phyloP scores from a whole-genome alignment of 2,888 invertebrate species.

The Troides oblongomaculatus region DNA sequence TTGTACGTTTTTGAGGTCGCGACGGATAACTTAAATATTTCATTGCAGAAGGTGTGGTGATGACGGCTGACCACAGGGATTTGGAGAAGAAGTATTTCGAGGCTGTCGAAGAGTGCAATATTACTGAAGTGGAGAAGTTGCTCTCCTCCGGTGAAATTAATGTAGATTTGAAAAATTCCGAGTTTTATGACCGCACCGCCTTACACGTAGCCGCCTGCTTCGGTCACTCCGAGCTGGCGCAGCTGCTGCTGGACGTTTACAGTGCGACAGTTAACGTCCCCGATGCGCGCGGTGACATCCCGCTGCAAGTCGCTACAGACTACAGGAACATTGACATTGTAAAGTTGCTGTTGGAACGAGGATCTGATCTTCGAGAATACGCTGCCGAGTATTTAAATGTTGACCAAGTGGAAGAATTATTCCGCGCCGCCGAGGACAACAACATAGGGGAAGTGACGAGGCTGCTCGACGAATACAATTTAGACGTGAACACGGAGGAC shows the following conservation, averaged over 20 bases:
- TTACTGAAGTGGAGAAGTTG: constrained; percentile 1
- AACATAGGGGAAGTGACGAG: constrained; percentile 14
- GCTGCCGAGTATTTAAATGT: constrained; percentile 22
- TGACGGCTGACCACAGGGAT: not conserved
- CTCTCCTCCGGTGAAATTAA: constrained; percentile 1
- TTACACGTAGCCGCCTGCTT: constrained; percentile 7
- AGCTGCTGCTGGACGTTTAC: constrained; percentile 1
- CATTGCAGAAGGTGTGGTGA: constrained; percentile 9
- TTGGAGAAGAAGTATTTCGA: constrained; percentile 1
- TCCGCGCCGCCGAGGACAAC: constrained; percentile 16
- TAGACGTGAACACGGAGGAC: constrained; percentile 18
- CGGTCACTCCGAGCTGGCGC: constrained; percentile 8
- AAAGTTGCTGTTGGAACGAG: constrained; percentile 24
- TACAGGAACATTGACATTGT: constrained; percentile 19
- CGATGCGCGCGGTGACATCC: constrained; percentile 20
- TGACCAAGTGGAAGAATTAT: constrained; percentile 23
- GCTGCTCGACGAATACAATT: not conserved
- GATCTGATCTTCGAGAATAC: constrained; percentile 25
- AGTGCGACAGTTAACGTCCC: constrained; percentile 17
- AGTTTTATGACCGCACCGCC: constrained; percentile 5
- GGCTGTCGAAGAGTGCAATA: constrained; percentile 6
- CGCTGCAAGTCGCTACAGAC: constrained; percentile 26
- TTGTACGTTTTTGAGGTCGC: too few relatives aligned
- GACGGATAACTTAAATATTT: too few relatives aligned
- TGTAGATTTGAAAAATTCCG: constrained; percentile 9